Evolutionary conservation across 2,888 invertebrate genomes (phyloP).

Genomic region (Cerceris ruficornis): DNA sequence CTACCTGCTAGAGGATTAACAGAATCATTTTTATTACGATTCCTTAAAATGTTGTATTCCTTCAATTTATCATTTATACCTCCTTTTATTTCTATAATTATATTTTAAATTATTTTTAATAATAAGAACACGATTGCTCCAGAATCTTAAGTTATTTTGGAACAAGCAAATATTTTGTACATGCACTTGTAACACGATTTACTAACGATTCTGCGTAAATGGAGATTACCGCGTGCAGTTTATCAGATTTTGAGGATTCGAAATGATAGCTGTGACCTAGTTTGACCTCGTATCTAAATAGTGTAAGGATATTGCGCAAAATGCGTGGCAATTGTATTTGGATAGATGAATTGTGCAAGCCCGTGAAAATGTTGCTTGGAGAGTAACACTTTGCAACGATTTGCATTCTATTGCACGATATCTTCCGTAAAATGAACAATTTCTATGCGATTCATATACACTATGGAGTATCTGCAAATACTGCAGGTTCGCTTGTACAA

Average conservation of each 20-base stretch:
- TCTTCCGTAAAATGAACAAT: slow-evolving; percentile 24
- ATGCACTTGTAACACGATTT: neutral
- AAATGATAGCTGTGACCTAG: slow-evolving; percentile 18
- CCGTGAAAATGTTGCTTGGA: slow-evolving; percentile 24
- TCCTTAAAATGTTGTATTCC: no score
- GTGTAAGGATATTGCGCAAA: slow-evolving; percentile 48
- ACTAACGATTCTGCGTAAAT: no score
- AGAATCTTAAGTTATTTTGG: neutral
- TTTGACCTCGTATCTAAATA: slow-evolving; percentile 18
- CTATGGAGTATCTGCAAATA: slow-evolving; percentile 6
- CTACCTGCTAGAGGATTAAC: no score
- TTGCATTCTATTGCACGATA: slow-evolving; percentile 12
- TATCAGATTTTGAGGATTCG: neutral
- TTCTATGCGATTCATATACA: slow-evolving; percentile 10
- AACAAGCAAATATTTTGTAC: neutral
- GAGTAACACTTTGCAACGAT: neutral
- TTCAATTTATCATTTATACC: no score
- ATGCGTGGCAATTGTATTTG: slow-evolving; percentile 30
- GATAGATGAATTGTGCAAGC: slow-evolving; percentile 11
- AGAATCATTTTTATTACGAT: no score
- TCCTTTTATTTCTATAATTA: no score
- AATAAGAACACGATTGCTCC: no score
- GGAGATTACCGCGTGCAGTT: neutral
- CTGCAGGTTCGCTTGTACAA: neutral
- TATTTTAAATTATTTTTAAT: no score